Evolutionary conservation across 1,140 invertebrate species (phyloP), one percentile per base, ranked within the genome.

Genomic region (Papilio xuthus): DNA sequence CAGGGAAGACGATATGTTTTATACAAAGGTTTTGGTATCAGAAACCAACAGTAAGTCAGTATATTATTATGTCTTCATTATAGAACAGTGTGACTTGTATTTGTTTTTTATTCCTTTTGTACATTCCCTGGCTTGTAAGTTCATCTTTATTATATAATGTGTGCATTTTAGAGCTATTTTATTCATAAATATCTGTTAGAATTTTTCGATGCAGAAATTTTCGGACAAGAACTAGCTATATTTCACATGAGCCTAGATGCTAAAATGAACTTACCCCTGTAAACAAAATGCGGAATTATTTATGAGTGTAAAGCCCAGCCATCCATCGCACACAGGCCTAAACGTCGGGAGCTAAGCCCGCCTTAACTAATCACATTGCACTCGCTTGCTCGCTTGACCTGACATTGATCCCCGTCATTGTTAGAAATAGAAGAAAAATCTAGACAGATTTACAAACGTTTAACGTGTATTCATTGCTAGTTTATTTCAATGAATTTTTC

Each of bases 341-440:
- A 28, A 67, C 60, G 60, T 67, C 60, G 60, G 60, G 60, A 15
- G 60, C 60, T 67, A 67, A 67, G 60, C 60, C 60, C 23, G 60
- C 26, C 60, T 67, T 67, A 67, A 67, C 60, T 67, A 67, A 67
- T 67, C 60, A 67, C 60, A 26, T 67, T 67, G 60, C 60, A 67
- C 26, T 67, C 60, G 60, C 56, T 60, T 60, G 23, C 56, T 60
- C 56, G 56, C 60, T 20, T 67, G 60, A 67, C 60, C 60, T 67
- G 60, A 67, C 60, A 67, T 32, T 67, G 60, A 67, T 67, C 60
- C 60, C 60, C 60, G 60, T 67, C 23, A 67, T 32, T 67, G 60
- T 67, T 67, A 67, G 60, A 67, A 67, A 67, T 67, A 67, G 26
- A 28, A 67, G 60, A 67, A 67, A 67, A 67, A 67, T 67, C 60